Base-by-base conservation (phyloP, 92 coral and sea anemone species). In the Epizoanthus stellaris region DNA sequence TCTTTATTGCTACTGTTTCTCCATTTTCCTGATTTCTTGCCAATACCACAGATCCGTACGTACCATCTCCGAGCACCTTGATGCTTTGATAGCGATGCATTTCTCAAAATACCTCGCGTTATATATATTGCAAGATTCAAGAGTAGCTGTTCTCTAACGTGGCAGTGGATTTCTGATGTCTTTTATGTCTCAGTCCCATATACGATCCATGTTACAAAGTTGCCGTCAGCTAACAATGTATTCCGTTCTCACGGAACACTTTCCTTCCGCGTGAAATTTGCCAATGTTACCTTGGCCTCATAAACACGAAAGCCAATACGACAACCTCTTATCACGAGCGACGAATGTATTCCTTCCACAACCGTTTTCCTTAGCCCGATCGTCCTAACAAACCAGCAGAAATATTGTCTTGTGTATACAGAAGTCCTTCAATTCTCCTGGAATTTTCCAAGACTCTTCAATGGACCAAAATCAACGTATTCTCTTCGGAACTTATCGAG, bases 1-100 rank as follows among this genome's bases (percentile, higher is more conserved):
- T 92, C 87, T 96, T 96, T 12, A 96, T 94, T 36, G 98, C 98
- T 19, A 96, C 98, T 36, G 93, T 96, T 82, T 96, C 98, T 67
- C 98, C 98, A 25, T 94, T 96, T 86, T 96, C 98, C 67, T 82
- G 90, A 85, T 96, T 92, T 81, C 89, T 96, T 64, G 98, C 98
- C 85, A 94, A 84, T 8, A 91, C 88, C 15, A 96, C 98, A 11
- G 98, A 96, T 8, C 98, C 98, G 63, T 96, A 96, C 21, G 98
- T 96, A 62, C 98, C 98, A 86, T 94, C 98, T 45, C 98, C 98
- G 71, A 96, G 95, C 63, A 49, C 74, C 42, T 96, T 96, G 6
- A 94, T 65, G 45, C 82, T 92, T 70, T 95, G 98, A 80, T 95
- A 95, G 6, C 98, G 98, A 80, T 95, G 92, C 98, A 95, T 95